phyloP scores from a whole-genome alignment of 1,140 invertebrate genomes.

The Solen grandis region DNA sequence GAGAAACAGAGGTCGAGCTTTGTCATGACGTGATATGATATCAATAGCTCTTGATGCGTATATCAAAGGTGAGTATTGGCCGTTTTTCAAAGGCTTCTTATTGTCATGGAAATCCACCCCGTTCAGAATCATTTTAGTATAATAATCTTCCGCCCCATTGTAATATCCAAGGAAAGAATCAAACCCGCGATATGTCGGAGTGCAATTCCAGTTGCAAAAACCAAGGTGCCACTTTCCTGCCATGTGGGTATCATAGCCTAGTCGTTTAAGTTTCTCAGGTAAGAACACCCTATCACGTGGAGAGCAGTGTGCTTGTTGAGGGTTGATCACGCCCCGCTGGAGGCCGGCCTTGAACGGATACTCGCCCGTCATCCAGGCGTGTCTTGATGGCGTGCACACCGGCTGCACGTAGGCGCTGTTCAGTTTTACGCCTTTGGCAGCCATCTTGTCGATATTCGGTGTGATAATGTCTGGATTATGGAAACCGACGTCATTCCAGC shows the following conservation, averaged over 20 bases:
- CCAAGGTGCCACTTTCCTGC: too few relatives aligned
- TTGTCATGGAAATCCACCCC: slow-evolving; percentile 15
- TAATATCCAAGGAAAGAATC: slow-evolving; percentile 81
- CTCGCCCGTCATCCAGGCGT: slow-evolving; percentile 26
- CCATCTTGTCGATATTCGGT: slow-evolving; percentile 71
- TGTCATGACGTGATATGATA: background rate
- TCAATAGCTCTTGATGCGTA: background rate
- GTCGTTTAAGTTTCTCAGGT: too few relatives aligned
- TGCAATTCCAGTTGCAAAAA: slow-evolving; percentile 77
- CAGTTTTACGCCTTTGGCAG: slow-evolving; percentile 59
- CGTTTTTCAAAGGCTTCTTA: background rate
- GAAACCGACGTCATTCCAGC: slow-evolving; percentile 76
- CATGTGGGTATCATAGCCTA: too few relatives aligned
- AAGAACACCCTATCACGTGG: too few relatives aligned
- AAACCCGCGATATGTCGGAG: slow-evolving; percentile 82
- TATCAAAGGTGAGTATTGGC: background rate
- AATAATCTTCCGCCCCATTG: slow-evolving; percentile 74
- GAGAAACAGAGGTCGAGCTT: slow-evolving; percentile 1
- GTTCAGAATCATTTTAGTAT: slow-evolving; percentile 53
- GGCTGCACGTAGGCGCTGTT: slow-evolving; percentile 67
- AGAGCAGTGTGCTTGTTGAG: too few relatives aligned
- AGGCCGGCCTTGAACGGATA: slow-evolving; percentile 38
- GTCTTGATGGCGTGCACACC: slow-evolving; percentile 59
- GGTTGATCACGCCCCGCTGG: background rate
- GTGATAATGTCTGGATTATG: too few relatives aligned